Base-by-base conservation (phyloP, 2,888 invertebrate species). In the Apeira syringaria region DNA sequence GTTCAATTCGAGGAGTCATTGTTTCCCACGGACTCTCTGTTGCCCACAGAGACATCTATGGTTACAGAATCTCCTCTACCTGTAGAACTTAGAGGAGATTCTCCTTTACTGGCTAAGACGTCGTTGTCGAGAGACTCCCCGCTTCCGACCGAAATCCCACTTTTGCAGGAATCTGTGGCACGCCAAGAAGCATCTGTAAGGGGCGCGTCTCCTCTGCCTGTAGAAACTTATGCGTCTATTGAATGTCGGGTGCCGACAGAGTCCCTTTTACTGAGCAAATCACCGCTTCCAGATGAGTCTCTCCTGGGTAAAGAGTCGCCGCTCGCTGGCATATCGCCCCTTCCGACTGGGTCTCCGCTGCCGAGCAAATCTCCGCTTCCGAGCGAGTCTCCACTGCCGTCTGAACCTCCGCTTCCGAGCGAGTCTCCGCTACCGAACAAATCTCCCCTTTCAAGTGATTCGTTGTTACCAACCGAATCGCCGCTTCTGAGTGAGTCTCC, bases 341-440 rank as follows among this genome's bases (percentile, higher is more conserved):
- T n/a, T n/a, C n/a, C n/a, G 13, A 5, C n/a, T 15, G 15, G 4
- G 4, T 20, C 20, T 5, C 20, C 20, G 6, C 25, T 26, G 1
- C 37, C 25, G 1, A 11, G 15, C 1, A 64, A 63, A n/a, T 49
- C 59, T 1, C 39, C 53, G 22, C 39, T 59, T 8, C 53, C 47
- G n/a, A n/a, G n/a, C n/a, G n/a, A n/a, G n/a, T n/a, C n/a, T n/a
- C n/a, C n/a, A n/a, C n/a, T 61, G 13, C 62, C 13, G 5, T 11
- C 11, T 5, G 26, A 26, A 11, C 63, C 66, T 4, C 53, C 64
- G 5, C 22, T 61, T 12, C 62, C 26, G 27, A 11, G 15, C 1
- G 64, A 63, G 8, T 49, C 59, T 1, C 39, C 53, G 22, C 39
- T 59, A 8, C 53, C 47, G n/a, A 11, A 11, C 1, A 64, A 63